A percentile compares a stretch with the other conserved stretches of the same genome.
phyloP scores from a whole-genome alignment of 2,888 invertebrate genomes.

The Galerucella nymphaeae region DNA sequence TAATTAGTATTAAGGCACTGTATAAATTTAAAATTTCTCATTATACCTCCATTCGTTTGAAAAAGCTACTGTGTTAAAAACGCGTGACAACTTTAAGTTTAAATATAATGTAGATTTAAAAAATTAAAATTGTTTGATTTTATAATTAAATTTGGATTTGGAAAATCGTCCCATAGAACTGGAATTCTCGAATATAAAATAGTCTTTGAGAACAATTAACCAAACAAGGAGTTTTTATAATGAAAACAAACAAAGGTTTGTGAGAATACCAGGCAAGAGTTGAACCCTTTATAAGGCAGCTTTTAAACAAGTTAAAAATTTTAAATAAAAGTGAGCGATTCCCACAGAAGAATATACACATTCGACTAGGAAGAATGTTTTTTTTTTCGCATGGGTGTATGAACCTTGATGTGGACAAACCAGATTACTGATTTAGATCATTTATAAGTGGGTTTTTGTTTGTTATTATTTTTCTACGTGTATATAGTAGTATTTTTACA shows the following conservation, averaged over 20 bases:
- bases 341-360: conserved; percentile 7
- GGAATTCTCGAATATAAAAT: too few species aligned
- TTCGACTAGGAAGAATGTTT: not conserved
- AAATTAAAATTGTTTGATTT: too few species aligned
- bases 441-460: not conserved
- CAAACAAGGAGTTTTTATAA: not conserved
- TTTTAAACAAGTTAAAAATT: not conserved
- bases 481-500: too few species aligned
- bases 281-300: not conserved
- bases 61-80: too few species aligned
- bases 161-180: too few species aligned
- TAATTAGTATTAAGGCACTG: too few species aligned
- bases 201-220: not conserved
- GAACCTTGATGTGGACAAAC: conserved; percentile 4
- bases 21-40: too few species aligned
- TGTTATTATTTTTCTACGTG: not conserved
- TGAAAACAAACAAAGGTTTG: not conserved
- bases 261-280: not conserved
- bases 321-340: not conserved
- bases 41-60: too few species aligned
- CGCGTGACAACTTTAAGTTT: too few species aligned
- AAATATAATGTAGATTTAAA: too few species aligned
- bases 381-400: conserved; percentile 1
- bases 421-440: not conserved
- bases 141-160: too few species aligned